Conservation (phyloP, 2,113 vertebrate species). For the Boleophthalmus pectinirostris region DNA sequence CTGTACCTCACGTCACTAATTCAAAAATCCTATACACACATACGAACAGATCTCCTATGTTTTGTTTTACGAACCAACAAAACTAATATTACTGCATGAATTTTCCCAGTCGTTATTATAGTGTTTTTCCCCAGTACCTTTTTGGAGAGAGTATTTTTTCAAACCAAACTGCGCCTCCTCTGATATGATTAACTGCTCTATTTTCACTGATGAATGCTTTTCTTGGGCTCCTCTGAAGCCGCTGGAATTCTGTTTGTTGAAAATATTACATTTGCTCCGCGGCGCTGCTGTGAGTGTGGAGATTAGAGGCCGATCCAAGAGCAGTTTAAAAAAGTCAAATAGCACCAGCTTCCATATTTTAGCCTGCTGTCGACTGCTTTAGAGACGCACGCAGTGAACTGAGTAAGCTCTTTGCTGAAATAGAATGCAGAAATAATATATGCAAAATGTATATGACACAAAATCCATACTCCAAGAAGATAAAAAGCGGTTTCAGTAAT, state of each 20-base stretch:
- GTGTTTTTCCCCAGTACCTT: not conserved
- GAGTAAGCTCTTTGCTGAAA: not conserved
- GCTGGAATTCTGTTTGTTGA: conserved; percentile 36
- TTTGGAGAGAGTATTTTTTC: not conserved
- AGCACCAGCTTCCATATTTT: conserved; percentile 33
- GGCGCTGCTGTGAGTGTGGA: conserved; percentile 34
- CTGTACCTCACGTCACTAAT: too few relatives aligned
- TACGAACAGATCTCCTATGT: not conserved
- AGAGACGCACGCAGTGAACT: not conserved
- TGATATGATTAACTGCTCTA: conserved; percentile 27
- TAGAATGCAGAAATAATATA: not conserved
- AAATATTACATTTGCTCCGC: conserved; percentile 43
- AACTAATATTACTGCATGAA: not conserved
- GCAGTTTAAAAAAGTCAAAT: conserved; percentile 30
- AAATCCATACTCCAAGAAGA: not conserved
- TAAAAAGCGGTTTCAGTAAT: too few relatives aligned
- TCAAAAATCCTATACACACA: too few relatives aligned
- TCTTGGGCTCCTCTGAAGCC: conserved; percentile 24
- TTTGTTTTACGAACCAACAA: not conserved
- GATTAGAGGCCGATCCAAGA: conserved; percentile 45
- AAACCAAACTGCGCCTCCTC: conserved; percentile 1
- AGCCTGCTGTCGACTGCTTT: conserved; percentile 23
- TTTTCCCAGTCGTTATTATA: not conserved
- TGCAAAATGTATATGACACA: not conserved
- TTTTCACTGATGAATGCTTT: conserved; percentile 33